Percentiles rank a stretch among this genome's conserved stretches.
phyloP scores from a whole-genome alignment of 2,113 vertebrate species.

The Ochotona curzoniae region DNA sequence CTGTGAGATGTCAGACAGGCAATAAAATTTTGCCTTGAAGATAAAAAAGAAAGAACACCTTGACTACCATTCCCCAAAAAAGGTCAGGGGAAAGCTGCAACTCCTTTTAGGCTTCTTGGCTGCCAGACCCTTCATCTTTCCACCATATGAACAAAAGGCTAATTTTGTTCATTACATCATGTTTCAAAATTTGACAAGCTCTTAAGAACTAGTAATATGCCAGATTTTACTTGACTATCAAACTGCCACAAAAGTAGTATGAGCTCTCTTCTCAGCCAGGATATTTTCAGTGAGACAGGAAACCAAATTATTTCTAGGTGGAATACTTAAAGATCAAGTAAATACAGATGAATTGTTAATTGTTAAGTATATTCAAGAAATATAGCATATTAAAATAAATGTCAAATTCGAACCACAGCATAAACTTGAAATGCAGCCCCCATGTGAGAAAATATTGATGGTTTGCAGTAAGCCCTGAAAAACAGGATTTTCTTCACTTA shows the following conservation, averaged over 20 bases:
- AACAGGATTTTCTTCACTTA: constrained; percentile 26
- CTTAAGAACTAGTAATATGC: neutral
- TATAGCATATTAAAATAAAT: neutral
- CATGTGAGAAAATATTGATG: neutral
- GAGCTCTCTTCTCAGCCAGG: neutral
- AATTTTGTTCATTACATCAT: neutral
- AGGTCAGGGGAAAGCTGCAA: neutral
- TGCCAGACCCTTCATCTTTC: neutral
- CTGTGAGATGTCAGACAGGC: neutral
- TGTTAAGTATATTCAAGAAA: neutral
- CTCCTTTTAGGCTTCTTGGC: rapidly evolving
- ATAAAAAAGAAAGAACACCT: neutral
- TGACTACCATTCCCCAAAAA: neutral
- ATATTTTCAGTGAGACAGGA: constrained; percentile 25
- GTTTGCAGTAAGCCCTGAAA: neutral
- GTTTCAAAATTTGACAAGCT: neutral
- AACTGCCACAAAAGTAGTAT: neutral
- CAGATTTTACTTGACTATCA: neutral
- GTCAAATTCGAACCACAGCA: neutral
- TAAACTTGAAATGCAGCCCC: neutral
- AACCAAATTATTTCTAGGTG: neutral
- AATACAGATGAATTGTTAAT: neutral
- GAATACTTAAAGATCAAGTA: neutral
- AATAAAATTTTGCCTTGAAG: neutral
- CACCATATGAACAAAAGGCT: neutral